Evolutionary conservation across 2,888 invertebrate species (phyloP), one percentile per base, ranked within the genome.

Genomic region (Coremacera marginata): DNA sequence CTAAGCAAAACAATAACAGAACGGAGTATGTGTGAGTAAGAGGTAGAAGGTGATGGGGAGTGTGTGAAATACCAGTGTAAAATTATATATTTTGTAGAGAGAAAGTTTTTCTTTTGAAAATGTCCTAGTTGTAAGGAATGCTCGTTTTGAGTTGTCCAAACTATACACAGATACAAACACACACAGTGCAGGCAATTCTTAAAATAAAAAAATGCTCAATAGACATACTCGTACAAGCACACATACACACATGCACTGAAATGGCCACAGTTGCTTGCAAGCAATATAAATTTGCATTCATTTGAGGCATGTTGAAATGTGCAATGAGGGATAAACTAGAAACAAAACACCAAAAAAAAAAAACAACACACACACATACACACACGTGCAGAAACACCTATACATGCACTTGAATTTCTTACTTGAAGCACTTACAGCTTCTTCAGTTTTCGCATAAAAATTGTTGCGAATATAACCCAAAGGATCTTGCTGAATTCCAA

Each of bases 301-400:
- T 72, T 72, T n/a, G 62, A 72, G 84, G 84, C 84, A 85, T 84
- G 85, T 84, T 84, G 85, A 84, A 85, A 83, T 85, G 84, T 85
- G 85, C 85, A 84, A 83, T 85, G 84, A 85, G 49, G 49, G 49
- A 72, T 72, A 19, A 22, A 62, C 16, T 34, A 49, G 27, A 62
- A 27, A 49, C n/a, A n/a, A n/a, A n/a, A n/a, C n/a, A n/a, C n/a
- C n/a, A n/a, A n/a, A n/a, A n/a, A n/a, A n/a, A n/a, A n/a, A n/a
- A n/a, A n/a, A n/a, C n/a, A n/a, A n/a, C n/a, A n/a, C 44, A 62
- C 62, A 25, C n/a, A 44, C 34, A 63, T 1, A 62, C 27, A 14
- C 27, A 62, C 8, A 62, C 27, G 11, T 11, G 31, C 25, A 9
- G 31, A 62, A 11, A 27, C 60, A 31, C 31, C 5, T 14, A 16